Percentiles rank a stretch among this genome's conserved stretches.
These are phyloP conservation scores for Percina caprodes DNA, from an alignment of 2,113 vertebrate species.

Conservation along the genomic window DNA sequence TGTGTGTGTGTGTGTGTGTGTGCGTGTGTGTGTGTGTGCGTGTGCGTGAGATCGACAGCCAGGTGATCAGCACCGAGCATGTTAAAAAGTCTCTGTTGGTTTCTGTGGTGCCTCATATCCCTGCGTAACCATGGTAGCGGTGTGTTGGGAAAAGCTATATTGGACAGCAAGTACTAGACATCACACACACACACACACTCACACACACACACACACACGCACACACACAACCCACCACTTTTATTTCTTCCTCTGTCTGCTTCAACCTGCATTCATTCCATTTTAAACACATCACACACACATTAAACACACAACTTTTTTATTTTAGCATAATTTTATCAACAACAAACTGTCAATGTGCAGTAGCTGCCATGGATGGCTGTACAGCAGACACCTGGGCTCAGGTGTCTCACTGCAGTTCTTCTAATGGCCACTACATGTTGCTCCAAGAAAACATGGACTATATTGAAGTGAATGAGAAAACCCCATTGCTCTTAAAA, in stretches of 20 bases:
- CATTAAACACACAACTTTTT: background rate
- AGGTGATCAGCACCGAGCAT: conserved; percentile 53
- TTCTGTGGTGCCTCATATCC: conserved; percentile 29
- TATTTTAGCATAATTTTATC: background rate
- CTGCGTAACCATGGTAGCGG: conserved; percentile 67
- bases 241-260: conserved; percentile 3
- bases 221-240: background rate
- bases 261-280: background rate
- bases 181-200: background rate
- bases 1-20: conserved; percentile 31
- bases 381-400: background rate
- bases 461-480: background rate
- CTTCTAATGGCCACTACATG: background rate
- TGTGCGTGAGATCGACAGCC: background rate
- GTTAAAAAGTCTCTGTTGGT: conserved; percentile 44
- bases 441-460: background rate
- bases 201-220: background rate
- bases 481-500: background rate
- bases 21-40: conserved; percentile 2
- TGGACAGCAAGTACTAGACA: conserved; percentile 37
- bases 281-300: background rate
- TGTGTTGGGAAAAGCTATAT: conserved; percentile 56
- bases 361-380: background rate
- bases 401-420: background rate
- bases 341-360: background rate